phyloP scores from a whole-genome alignment of 2,113 vertebrate genomes.

The Hepsetus odoe region DNA sequence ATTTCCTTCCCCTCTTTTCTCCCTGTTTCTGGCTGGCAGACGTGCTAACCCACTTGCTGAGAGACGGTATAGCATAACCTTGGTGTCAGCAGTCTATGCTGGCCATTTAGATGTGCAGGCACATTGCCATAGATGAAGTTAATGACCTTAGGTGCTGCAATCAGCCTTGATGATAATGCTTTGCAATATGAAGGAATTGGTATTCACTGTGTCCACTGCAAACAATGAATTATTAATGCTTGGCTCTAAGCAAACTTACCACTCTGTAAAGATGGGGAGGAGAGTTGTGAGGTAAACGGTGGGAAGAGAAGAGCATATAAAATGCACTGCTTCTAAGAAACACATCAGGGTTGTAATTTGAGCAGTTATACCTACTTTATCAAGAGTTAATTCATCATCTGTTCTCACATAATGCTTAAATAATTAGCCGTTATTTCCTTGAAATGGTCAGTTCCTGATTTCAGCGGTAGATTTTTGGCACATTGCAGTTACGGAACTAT shows the following conservation, averaged over 20 bases:
- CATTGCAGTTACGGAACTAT: too few relatives aligned
- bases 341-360: neutral
- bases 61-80: slow-evolving; percentile 50
- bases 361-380: neutral
- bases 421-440: neutral
- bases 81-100: slow-evolving; percentile 58
- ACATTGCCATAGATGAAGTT: slow-evolving; percentile 65
- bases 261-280: slow-evolving; percentile 53
- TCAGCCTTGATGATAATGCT: slow-evolving; percentile 70
- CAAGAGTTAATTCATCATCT: neutral
- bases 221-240: slow-evolving; percentile 79
- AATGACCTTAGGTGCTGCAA: slow-evolving; percentile 73
- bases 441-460: too few relatives aligned
- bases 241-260: slow-evolving; percentile 66
- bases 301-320: slow-evolving; percentile 57
- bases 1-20: slow-evolving; percentile 39
- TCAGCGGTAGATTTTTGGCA: too few relatives aligned
- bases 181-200: slow-evolving; percentile 73
- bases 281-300: slow-evolving; percentile 48
- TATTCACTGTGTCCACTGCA: slow-evolving; percentile 75
- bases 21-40: slow-evolving; percentile 34
- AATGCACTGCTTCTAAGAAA: slow-evolving; percentile 35
- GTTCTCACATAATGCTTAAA: neutral
- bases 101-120: slow-evolving; percentile 64
- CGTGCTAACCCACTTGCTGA: slow-evolving; percentile 35